These are phyloP conservation scores for Pocillopora meandrina DNA, from an alignment of 92 coral and sea anemone genomes.

Conservation along the genomic window DNA sequence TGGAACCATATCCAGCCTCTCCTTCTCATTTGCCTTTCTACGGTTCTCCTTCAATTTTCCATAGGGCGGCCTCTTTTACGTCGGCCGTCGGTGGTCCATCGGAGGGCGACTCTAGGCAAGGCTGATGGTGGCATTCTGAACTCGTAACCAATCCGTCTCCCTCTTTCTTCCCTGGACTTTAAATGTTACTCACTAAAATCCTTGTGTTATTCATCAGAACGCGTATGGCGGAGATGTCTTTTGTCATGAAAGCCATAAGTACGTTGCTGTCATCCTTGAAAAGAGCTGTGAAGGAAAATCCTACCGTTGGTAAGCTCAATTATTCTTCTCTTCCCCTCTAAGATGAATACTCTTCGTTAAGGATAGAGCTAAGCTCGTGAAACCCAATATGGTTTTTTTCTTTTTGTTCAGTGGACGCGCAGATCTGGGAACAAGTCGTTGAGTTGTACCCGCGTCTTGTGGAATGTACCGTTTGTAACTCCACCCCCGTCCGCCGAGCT, in stretches of 20 bases:
- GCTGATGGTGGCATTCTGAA: neutral
- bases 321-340: neutral
- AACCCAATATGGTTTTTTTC: neutral
- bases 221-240: slow-evolving; percentile 99
- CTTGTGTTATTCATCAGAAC: slow-evolving; percentile 57
- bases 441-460: slow-evolving; percentile 92
- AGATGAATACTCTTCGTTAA: neutral
- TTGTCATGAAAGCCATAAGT: slow-evolving; percentile 94
- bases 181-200: neutral
- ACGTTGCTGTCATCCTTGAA: slow-evolving; percentile 88
- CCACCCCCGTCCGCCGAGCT: slow-evolving; percentile 95
- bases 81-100: too few species aligned
- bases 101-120: too few species aligned
- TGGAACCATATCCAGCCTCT: too few species aligned
- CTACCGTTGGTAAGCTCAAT: slow-evolving; percentile 68
- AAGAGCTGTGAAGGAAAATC: slow-evolving; percentile 74
- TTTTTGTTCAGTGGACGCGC: slow-evolving; percentile 72
- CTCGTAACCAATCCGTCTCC: neutral
- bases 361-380: neutral
- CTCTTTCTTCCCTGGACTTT: neutral
- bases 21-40: too few species aligned
- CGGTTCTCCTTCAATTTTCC: too few species aligned
- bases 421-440: slow-evolving; percentile 94
- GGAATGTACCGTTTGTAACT: slow-evolving; percentile 92
- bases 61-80: too few species aligned